Evolutionary conservation across 2,888 invertebrate genomes (phyloP).

Genomic region (Tipula confusa): DNA sequence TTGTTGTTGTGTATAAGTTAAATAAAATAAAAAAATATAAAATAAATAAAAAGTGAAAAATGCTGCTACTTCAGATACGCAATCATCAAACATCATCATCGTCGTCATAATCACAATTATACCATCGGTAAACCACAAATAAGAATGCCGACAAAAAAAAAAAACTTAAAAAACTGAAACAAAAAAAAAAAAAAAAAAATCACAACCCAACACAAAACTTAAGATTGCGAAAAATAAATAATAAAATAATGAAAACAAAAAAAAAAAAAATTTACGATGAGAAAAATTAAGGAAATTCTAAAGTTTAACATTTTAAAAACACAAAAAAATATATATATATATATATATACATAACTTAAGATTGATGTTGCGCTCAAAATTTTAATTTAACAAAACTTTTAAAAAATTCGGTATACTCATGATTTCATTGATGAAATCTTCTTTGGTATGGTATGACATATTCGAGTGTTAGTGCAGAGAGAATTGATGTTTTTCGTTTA

Average conservation of each 20-base stretch:
- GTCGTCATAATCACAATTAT: conserved; percentile 12
- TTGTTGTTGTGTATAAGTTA: neutral
- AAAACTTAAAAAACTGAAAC: too few species aligned
- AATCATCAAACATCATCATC: conserved; percentile 16
- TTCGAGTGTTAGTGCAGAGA: neutral
- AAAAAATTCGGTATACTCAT: neutral
- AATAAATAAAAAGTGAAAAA: neutral
- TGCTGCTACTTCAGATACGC: conserved; percentile 25
- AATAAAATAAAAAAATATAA: neutral
- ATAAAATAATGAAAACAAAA: neutral
- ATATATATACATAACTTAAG: neutral
- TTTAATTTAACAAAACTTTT: neutral
- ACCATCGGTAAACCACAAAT: conserved; percentile 25
- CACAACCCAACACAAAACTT: neutral
- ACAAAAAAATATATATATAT: too few species aligned
- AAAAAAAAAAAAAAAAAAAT: neutral
- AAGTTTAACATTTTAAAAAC: neutral
- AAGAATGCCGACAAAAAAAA: conserved; percentile 3
- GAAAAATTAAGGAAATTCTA: conserved; percentile 12
- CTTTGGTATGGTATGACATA: neutral
- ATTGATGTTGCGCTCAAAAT: neutral
- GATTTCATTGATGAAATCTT: neutral
- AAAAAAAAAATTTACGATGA: neutral
- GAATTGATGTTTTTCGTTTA: neutral
- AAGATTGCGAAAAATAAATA: conserved; percentile 3